A percentile compares a stretch with the other conserved stretches of the same genome.
Conservation (phyloP, 2,888 invertebrate genomes). For the Chymomyza fuscimana region DNA sequence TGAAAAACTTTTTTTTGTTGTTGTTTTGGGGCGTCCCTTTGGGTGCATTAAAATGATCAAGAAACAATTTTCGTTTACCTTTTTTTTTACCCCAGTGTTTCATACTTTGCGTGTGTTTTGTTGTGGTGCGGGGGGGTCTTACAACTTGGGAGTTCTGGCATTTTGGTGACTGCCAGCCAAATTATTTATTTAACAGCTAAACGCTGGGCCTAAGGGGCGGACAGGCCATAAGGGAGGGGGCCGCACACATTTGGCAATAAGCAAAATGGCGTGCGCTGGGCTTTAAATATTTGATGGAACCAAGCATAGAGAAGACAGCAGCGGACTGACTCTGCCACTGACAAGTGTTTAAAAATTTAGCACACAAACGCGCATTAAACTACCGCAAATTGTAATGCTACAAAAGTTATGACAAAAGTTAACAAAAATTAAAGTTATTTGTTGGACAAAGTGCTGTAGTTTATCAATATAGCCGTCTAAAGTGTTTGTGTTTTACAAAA, state of each 20-base stretch:
- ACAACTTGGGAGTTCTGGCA: background rate
- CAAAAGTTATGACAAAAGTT: slow-evolving; percentile 38
- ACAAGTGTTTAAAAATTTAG: slow-evolving; percentile 43
- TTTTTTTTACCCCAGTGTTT: slow-evolving; percentile 44
- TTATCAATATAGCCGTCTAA: background rate
- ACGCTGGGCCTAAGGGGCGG: slow-evolving; percentile 44
- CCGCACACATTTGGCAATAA: slow-evolving; percentile 41
- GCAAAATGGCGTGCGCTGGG: slow-evolving; percentile 58
- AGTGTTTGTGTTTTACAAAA: background rate
- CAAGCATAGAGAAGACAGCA: slow-evolving; percentile 14
- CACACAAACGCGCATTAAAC: slow-evolving; percentile 45
- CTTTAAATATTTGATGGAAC: slow-evolving; percentile 70
- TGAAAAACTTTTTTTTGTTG: slow-evolving; percentile 52
- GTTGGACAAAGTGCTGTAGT: background rate
- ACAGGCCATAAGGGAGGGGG: background rate
- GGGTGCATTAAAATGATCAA: slow-evolving; percentile 79
- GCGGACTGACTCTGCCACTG: background rate
- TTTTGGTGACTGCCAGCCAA: slow-evolving; percentile 38
- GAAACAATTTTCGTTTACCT: slow-evolving; percentile 78
- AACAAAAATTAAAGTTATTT: slow-evolving; percentile 19
- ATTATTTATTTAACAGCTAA: slow-evolving; percentile 77
- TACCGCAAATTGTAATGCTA: slow-evolving; percentile 58
- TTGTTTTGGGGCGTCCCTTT: slow-evolving; percentile 45
- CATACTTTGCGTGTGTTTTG: slow-evolving; percentile 26
- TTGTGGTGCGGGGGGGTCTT: slow-evolving; percentile 27